Base-by-base conservation (phyloP, 2,797 vertebrate genomes). In the Chloroceryle amazona region DNA sequence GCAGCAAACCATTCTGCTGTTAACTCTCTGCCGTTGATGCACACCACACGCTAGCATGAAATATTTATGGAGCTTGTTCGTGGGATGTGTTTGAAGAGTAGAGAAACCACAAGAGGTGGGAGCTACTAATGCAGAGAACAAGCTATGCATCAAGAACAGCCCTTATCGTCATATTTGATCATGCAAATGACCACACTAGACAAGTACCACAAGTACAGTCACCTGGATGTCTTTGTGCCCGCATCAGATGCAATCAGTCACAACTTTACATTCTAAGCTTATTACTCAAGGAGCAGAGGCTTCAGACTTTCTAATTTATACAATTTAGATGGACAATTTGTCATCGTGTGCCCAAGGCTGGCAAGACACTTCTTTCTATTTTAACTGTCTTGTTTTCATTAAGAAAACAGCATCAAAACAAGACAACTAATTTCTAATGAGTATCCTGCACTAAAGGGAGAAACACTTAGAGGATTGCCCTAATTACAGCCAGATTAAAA, bases 21-120 rank as follows among this genome's bases (percentile, higher is more conserved):
- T 93, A 92, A 67, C 63, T 93, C 71, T 58, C 2, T 76, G 70
- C 67, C 3, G 1, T 21, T 33, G 75, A 79, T 73, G 74, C 57
- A 81, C 57, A 73, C 46, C 88, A 68, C 57, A n/a, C 10, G 75
- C 29, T 17, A 73, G 46, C 47, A 88, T 52, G 63, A 92, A 94
- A 41, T 95, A 96, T 92, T 96, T 82, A 93, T 73, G 74, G 83
- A 92, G 61, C 49, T 71, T 51, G 65, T 33, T 93, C 13, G 60
- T 71, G 66, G 74, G 67, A 73, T 35, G 91, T 35, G 60, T 90
- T 78, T 89, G 86, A 90, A 82, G 74, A 86, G 54, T 0, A 33
- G 23, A 67, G 78, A 76, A 92, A 90, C 46, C 79, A 62, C 74
- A 94, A 81, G 89, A 81, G 71, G 87, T 52, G 87, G 70, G 82